Evolutionary conservation across 2,888 invertebrate genomes (phyloP).

Genomic region (Mayetiola destructor): DNA sequence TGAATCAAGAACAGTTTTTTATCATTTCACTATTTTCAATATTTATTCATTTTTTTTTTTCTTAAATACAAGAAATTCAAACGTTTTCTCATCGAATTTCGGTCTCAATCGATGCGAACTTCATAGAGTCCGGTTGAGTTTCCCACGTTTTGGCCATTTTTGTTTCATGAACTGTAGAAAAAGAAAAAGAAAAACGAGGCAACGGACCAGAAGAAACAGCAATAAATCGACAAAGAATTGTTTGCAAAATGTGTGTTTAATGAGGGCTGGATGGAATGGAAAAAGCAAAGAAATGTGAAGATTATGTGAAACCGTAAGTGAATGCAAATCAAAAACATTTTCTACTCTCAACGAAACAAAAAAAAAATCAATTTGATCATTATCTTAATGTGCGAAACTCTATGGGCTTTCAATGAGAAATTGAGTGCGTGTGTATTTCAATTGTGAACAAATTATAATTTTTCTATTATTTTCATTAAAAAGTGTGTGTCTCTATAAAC

Average conservation of each 20-base stretch:
- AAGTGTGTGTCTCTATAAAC: no score
- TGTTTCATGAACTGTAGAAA: neutral
- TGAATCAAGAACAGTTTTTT: no score
- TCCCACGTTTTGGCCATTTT: neutral
- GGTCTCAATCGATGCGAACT: neutral
- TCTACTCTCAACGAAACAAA: no score
- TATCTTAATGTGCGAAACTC: no score
- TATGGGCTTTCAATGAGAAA: no score
- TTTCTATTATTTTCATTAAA: no score
- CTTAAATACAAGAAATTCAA: no score
- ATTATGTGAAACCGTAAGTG: neutral
- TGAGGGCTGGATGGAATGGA: conserved; percentile 1
- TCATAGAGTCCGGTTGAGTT: neutral
- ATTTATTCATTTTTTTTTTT: neutral
- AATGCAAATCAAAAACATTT: conserved; percentile 1
- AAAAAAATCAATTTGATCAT: no score
- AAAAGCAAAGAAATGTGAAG: neutral
- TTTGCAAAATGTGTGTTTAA: conserved; percentile 2
- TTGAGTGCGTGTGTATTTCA: no score
- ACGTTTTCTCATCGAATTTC: neutral
- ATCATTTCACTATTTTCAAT: neutral
- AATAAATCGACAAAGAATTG: neutral
- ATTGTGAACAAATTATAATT: no score
- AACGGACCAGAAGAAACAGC: neutral
- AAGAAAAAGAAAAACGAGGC: neutral